These are phyloP conservation scores for Salminus brasiliensis DNA, from an alignment of 2,113 vertebrate species.

Conservation along the genomic window DNA sequence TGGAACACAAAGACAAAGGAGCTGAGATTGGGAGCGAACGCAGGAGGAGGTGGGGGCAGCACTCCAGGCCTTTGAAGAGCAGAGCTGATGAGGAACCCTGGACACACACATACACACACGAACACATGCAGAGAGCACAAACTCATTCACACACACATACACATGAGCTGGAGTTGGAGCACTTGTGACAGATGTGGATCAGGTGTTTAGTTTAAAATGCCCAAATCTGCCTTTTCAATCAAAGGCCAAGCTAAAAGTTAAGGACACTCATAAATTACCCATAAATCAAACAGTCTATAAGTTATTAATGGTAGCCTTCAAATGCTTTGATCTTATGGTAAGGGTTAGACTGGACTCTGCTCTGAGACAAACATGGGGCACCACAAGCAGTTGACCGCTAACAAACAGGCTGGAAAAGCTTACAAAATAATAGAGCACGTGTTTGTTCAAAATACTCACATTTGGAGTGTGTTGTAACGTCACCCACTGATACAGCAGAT, in stretches of 20 bases:
- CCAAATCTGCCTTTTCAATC: neutral
- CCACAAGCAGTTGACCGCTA: no score
- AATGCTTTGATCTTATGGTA: no score
- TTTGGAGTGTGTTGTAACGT: no score
- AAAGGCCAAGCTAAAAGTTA: neutral
- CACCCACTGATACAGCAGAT: no score
- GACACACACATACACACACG: slow-evolving; percentile 22
- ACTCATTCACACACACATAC: slow-evolving; percentile 15
- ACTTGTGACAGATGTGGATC: neutral
- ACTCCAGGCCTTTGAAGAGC: slow-evolving; percentile 80
- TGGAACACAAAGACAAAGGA: slow-evolving; percentile 81
- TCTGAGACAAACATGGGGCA: no score
- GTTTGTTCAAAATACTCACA: no score
- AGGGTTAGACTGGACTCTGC: no score
- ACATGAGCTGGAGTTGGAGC: neutral
- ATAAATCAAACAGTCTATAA: neutral
- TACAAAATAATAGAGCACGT: no score
- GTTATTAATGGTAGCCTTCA: no score
- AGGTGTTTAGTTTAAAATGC: neutral
- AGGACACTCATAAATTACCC: no score
- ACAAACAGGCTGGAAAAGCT: no score
- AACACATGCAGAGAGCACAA: slow-evolving; percentile 9
- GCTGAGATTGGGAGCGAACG: slow-evolving; percentile 61
- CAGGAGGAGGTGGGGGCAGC: slow-evolving; percentile 68
- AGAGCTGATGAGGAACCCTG: slow-evolving; percentile 65